These are phyloP conservation scores for Pollachius pollachius DNA, from an alignment of 2,113 vertebrate genomes.

Conservation along the genomic window DNA sequence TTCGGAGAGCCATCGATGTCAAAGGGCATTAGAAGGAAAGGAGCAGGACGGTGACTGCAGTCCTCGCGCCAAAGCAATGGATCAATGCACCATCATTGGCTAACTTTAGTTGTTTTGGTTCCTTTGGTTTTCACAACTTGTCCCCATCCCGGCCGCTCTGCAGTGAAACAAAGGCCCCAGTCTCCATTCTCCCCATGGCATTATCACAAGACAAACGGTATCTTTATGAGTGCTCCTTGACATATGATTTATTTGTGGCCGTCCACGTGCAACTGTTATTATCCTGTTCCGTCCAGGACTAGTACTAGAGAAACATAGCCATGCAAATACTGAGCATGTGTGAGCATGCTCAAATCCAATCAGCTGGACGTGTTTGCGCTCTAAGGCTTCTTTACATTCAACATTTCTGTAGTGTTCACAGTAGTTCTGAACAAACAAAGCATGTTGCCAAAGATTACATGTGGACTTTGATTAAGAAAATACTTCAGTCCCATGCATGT, in stretches of 20 bases:
- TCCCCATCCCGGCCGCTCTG: constrained; percentile 34
- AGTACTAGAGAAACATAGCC: too few species aligned
- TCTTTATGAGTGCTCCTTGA: constrained; percentile 17
- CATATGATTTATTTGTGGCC: too few species aligned
- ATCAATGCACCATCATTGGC: not conserved
- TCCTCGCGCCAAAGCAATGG: constrained; percentile 34
- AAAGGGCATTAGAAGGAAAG: constrained; percentile 24
- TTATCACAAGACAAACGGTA: constrained; percentile 27
- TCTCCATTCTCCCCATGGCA: constrained; percentile 29
- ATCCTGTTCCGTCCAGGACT: too few species aligned
- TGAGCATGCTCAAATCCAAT: too few species aligned
- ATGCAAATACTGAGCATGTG: too few species aligned
- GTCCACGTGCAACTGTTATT: too few species aligned
- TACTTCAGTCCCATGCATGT: too few species aligned
- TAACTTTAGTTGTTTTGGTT: not conserved
- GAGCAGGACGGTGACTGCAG: constrained; percentile 24
- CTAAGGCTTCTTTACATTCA: too few species aligned
- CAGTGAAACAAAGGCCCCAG: constrained; percentile 48
- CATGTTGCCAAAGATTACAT: too few species aligned
- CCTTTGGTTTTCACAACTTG: constrained; percentile 26
- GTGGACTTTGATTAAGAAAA: too few species aligned
- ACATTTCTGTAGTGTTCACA: too few species aligned
- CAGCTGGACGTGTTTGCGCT: too few species aligned
- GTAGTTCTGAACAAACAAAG: not conserved
- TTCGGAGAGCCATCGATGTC: constrained; percentile 23